These are phyloP conservation scores for Trichogramma pretiosum DNA, from an alignment of 1,140 invertebrate genomes.

Conservation along the genomic window DNA sequence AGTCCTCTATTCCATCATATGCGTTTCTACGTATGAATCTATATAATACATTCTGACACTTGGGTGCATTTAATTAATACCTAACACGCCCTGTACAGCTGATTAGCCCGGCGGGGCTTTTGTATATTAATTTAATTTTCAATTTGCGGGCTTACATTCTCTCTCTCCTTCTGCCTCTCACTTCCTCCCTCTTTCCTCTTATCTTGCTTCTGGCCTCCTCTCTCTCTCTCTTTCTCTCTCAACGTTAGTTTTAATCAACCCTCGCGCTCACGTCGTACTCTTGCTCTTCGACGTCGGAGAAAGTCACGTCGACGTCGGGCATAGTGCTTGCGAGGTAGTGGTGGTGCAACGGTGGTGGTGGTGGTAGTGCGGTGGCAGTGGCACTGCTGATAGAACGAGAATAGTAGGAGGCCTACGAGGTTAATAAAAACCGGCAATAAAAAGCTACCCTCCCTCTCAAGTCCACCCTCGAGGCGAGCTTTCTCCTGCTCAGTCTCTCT, in stretches of 20 bases:
- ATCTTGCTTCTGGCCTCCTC: conserved; percentile 26
- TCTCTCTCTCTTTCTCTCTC: conserved; percentile 21
- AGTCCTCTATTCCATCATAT: too few species aligned
- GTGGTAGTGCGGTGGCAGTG: conserved; percentile 7
- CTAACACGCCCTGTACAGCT: too few species aligned
- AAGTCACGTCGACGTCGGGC: conserved; percentile 5
- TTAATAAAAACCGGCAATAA: conserved; percentile 48
- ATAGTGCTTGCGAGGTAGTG: not conserved
- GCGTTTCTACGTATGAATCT: too few species aligned
- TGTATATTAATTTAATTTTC: conserved; percentile 50
- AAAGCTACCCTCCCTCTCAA: conserved; percentile 43
- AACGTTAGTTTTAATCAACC: conserved; percentile 20
- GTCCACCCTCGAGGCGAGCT: conserved; percentile 26
- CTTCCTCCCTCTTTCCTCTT: too few species aligned
- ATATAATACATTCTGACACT: too few species aligned
- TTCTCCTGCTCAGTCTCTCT: conserved; percentile 18
- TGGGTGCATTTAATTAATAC: conserved; percentile 43
- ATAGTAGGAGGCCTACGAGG: conserved; percentile 35
- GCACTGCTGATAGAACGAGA: conserved; percentile 19
- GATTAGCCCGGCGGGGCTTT: conserved; percentile 37
- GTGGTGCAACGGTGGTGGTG: conserved; percentile 11
- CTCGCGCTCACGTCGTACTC: conserved; percentile 14
- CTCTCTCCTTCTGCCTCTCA: too few species aligned
- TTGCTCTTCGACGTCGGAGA: conserved; percentile 12
- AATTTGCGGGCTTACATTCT: conserved; percentile 47